Percentiles rank a stretch among this genome's conserved stretches.
phyloP scores from a whole-genome alignment of 2,888 invertebrate genomes.

The Rotaria sp. region DNA sequence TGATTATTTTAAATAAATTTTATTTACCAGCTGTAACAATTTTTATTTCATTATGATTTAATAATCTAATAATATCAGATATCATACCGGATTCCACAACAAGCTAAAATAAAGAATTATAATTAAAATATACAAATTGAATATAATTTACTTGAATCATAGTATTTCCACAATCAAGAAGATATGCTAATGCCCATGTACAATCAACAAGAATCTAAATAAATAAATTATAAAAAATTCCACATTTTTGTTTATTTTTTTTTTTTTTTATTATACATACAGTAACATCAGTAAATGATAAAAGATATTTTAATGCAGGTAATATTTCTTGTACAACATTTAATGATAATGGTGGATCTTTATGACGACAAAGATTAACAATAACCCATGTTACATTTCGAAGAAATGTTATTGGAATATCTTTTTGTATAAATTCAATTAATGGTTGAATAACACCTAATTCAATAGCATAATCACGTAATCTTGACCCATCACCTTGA shows the following conservation, averaged over 20 bases:
- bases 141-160: conserved; percentile 70
- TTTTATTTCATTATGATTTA: conserved; percentile 89
- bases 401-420: conserved; percentile 87
- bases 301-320: conserved; percentile 83
- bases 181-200: conserved; percentile 93
- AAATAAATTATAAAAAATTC: not conserved
- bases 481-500: conserved; percentile 75
- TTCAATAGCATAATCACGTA: conserved; percentile 87
- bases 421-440: conserved; percentile 84
- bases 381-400: conserved; percentile 99
- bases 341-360: conserved; percentile 74
- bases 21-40: conserved; percentile 53
- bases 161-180: conserved; percentile 93
- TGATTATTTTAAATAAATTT: not conserved
- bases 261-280: conserved; percentile 61
- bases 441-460: conserved; percentile 88
- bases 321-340: conserved; percentile 81
- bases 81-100: conserved; percentile 73
- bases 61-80: conserved; percentile 81
- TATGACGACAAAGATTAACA: conserved; percentile 94
- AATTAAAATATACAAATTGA: not conserved
- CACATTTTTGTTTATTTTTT: no score
- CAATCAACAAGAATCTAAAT: conserved; percentile 83
- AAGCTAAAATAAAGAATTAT: conserved; percentile 45
- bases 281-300: conserved; percentile 87